Evolutionary conservation across 2,113 vertebrate genomes (phyloP).

Genomic region (Pollachius pollachius): DNA sequence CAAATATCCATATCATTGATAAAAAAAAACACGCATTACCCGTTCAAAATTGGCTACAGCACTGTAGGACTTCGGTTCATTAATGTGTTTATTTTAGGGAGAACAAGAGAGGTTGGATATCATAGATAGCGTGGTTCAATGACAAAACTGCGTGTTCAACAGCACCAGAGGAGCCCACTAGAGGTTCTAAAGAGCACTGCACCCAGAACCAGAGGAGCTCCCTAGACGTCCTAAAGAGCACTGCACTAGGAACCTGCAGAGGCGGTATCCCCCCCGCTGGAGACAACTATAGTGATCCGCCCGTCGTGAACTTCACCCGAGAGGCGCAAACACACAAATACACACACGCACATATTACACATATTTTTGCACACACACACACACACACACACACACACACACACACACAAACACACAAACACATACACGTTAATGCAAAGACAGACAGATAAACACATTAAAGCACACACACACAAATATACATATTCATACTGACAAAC

Average conservation of each 20-base stretch:
- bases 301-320: not conserved
- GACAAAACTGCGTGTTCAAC: too few relatives aligned
- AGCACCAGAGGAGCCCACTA: too few relatives aligned
- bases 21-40: too few relatives aligned
- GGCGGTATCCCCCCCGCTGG: conserved; percentile 21
- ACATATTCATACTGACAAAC: not conserved
- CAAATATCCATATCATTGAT: too few relatives aligned
- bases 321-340: not conserved
- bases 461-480: not conserved
- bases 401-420: not conserved
- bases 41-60: too few relatives aligned
- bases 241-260: conserved; percentile 22
- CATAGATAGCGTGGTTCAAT: too few relatives aligned
- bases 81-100: too few relatives aligned
- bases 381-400: not conserved
- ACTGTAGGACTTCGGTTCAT: too few relatives aligned
- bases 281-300: not conserved
- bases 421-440: not conserved
- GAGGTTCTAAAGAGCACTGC: too few relatives aligned
- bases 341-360: not conserved
- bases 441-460: not conserved
- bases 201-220: conserved; percentile 43
- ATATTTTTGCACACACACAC: not conserved
- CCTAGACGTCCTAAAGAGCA: conserved; percentile 49
- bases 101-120: too few relatives aligned